phyloP scores from a whole-genome alignment of 2,888 invertebrate genomes.

The Tetranychus piercei region DNA sequence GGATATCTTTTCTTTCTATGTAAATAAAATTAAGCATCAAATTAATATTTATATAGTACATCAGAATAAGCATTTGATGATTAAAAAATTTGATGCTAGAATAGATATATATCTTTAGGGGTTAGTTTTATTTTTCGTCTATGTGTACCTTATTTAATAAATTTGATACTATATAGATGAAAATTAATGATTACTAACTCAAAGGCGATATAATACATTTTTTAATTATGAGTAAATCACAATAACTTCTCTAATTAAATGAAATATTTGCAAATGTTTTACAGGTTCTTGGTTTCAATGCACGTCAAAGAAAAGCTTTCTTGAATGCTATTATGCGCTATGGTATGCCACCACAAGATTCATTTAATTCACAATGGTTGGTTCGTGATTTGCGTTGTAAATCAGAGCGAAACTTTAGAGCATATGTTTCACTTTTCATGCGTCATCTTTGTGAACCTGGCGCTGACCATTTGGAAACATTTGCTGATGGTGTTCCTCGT shows the following conservation, averaged over 20 bases:
- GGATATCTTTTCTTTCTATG: slow-evolving; percentile 21
- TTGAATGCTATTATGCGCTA: slow-evolving; percentile 98
- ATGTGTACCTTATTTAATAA: not conserved
- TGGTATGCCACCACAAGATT: slow-evolving; percentile 98
- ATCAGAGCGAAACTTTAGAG: slow-evolving; percentile 92
- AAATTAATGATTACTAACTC: slow-evolving; percentile 18
- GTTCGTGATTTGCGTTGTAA: slow-evolving; percentile 92
- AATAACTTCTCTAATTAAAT: not conserved
- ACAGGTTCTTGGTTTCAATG: slow-evolving; percentile 91
- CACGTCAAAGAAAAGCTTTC: slow-evolving; percentile 92
- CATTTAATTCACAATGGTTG: slow-evolving; percentile 96
- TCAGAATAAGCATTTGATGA: not conserved
- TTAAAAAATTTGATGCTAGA: not conserved
- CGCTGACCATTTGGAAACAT: slow-evolving; percentile 91
- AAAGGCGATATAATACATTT: slow-evolving; percentile 12
- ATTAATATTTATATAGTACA: not conserved
- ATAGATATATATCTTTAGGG: not conserved
- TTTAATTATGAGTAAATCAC: not conserved
- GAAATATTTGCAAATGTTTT: not conserved
- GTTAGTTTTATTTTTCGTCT: not conserved
- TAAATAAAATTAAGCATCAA: slow-evolving; percentile 15
- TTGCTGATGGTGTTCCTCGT: slow-evolving; percentile 92
- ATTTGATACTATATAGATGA: not conserved
- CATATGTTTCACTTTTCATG: slow-evolving; percentile 97
- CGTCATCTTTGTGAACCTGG: slow-evolving; percentile 97